Percentiles rank a stretch among this genome's conserved stretches.
These are phyloP conservation scores for Ephydatia muelleri DNA, from an alignment of 37 sponge, comb jelly and placozoan species.

Conservation along the genomic window DNA sequence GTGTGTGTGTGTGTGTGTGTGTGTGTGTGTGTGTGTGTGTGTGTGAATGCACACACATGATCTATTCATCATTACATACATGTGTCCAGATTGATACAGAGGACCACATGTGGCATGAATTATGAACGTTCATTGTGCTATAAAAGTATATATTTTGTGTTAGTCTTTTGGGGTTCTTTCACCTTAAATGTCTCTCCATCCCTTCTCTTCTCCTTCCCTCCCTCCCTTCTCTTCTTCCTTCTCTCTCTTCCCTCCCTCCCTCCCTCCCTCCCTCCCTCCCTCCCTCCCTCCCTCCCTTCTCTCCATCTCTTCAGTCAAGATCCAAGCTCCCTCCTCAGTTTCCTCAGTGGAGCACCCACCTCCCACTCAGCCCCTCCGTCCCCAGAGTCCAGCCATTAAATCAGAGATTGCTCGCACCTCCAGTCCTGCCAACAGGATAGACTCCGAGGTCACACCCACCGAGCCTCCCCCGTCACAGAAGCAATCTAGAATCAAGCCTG, in stretches of 20 bases:
- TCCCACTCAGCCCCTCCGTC: slow-evolving; percentile 1
- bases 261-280: background rate
- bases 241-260: background rate
- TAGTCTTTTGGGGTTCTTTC: background rate
- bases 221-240: background rate
- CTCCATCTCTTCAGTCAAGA: background rate
- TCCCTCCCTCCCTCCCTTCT: background rate
- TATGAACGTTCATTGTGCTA: no score
- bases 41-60: background rate
- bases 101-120: no score
- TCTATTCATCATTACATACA: background rate
- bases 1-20: background rate
- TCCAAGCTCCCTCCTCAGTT: slow-evolving; percentile 5
- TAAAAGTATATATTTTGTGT: background rate
- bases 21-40: background rate
- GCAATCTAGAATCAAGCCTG: slow-evolving; percentile 14
- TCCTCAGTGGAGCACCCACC: slow-evolving; percentile 2
- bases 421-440: slow-evolving; percentile 16
- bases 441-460: background rate
- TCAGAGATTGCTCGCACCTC: background rate
- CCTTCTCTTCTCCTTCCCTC: background rate
- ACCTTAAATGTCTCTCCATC: background rate
- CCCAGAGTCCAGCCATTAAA: background rate
- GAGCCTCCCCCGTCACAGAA: background rate
- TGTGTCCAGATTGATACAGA: no score